Conservation (phyloP, 2,888 invertebrate species). For the Germaria angustata region DNA sequence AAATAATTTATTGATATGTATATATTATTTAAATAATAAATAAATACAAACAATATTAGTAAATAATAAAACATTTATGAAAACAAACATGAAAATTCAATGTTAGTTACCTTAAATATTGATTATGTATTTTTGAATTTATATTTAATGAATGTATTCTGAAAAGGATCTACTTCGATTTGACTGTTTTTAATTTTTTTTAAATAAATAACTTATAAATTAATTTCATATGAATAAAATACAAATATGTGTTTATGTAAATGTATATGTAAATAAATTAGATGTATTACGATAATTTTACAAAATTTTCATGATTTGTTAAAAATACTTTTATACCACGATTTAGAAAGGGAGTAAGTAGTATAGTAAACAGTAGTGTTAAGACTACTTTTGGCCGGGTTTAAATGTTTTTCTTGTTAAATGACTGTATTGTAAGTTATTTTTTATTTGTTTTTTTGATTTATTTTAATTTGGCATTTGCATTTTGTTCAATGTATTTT, state of each 20-base stretch:
- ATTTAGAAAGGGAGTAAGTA: background rate
- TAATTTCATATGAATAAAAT: slow-evolving; percentile 13
- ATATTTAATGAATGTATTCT: slow-evolving; percentile 12
- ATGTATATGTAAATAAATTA: slow-evolving; percentile 33
- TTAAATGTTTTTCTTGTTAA: background rate
- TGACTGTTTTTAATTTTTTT: background rate
- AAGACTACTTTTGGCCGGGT: slow-evolving; percentile 44
- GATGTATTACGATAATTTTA: slow-evolving; percentile 11
- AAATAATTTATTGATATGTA: slow-evolving; percentile 18
- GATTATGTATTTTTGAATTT: slow-evolving; percentile 41
- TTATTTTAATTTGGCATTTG: slow-evolving; percentile 43
- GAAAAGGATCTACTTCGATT: slow-evolving; percentile 30
- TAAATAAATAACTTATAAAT: slow-evolving; percentile 19
- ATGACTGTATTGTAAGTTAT: background rate
- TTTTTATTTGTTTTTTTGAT: background rate
- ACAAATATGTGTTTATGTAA: slow-evolving; percentile 6
- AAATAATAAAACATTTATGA: slow-evolving; percentile 37
- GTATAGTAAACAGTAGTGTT: slow-evolving; percentile 4
- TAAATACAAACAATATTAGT: slow-evolving; percentile 35
- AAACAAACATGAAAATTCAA: slow-evolving; percentile 48
- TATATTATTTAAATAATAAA: slow-evolving; percentile 36
- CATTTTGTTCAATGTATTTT: slow-evolving; percentile 32
- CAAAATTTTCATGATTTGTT: slow-evolving; percentile 11
- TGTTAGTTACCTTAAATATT: slow-evolving; percentile 66
- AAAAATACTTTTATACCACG: slow-evolving; percentile 39